Evolutionary conservation across 1,140 invertebrate species (phyloP).

Genomic region (Habropoda laboriosa): DNA sequence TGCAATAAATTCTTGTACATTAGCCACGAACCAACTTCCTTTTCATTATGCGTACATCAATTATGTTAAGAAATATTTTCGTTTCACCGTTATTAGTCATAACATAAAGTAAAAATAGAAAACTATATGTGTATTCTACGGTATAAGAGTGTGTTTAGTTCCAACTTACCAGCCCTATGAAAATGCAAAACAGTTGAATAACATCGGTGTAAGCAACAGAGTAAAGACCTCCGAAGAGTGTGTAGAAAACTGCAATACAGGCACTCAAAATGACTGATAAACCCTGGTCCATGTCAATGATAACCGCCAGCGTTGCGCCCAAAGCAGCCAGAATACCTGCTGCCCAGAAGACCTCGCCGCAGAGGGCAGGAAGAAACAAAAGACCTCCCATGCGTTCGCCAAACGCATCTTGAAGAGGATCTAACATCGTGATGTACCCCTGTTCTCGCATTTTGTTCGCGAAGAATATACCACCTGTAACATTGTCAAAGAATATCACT

Average conservation of each 20-base stretch:
- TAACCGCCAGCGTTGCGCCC: slow-evolving; percentile 97
- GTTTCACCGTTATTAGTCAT: no score
- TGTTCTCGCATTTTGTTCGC: slow-evolving; percentile 98
- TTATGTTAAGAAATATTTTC: no score
- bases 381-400: slow-evolving; percentile 98
- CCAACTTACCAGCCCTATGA: slow-evolving; percentile 92
- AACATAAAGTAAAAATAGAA: no score
- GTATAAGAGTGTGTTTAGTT: no score
- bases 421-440: slow-evolving; percentile 99
- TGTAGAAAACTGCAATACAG: slow-evolving; percentile 98
- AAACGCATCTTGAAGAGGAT: slow-evolving; percentile 97
- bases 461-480: slow-evolving; percentile 96
- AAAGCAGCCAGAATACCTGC: slow-evolving; percentile 97
- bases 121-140: no score
- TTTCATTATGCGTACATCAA: no score
- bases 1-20: no score
- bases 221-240: slow-evolving; percentile 98
- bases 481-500: background rate
- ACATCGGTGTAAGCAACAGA: slow-evolving; percentile 99
- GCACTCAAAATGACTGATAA: slow-evolving; percentile 97
- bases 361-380: slow-evolving; percentile 96
- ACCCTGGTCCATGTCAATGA: slow-evolving; percentile 96
- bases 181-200: slow-evolving; percentile 99
- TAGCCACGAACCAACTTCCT: no score
- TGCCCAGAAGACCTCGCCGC: slow-evolving; percentile 99